phyloP scores from a whole-genome alignment of 2,113 vertebrate species.

The Odontophorus gujanensis region DNA sequence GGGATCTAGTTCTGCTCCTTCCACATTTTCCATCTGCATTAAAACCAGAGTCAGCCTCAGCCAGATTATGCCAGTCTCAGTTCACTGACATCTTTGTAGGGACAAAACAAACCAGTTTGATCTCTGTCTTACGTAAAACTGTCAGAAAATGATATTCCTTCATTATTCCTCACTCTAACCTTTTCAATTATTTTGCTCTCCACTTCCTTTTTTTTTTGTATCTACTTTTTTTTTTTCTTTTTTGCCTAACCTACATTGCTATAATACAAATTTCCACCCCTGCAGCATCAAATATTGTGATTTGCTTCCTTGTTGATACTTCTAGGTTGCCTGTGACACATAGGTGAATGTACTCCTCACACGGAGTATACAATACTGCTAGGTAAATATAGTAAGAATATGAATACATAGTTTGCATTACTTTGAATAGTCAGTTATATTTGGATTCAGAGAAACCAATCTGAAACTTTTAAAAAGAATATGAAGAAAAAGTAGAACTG shows the following conservation, averaged over 20 bases:
- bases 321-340: background rate
- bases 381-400: background rate
- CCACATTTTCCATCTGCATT: background rate
- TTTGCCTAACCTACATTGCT: background rate
- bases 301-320: background rate
- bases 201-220: background rate
- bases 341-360: background rate
- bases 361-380: background rate
- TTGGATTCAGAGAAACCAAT: background rate
- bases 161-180: background rate
- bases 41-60: background rate
- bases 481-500: background rate
- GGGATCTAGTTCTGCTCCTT: background rate
- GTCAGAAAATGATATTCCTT: background rate
- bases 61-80: background rate
- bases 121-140: background rate
- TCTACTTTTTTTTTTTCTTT: background rate
- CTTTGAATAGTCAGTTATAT: background rate
- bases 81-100: background rate
- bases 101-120: accelerated
- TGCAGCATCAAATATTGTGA: background rate
- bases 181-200: background rate
- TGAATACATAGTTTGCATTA: background rate
- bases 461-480: background rate
- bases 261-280: background rate